These are phyloP conservation scores for Murina feae DNA, from an alignment of 2,113 vertebrate species.

Conservation along the genomic window DNA sequence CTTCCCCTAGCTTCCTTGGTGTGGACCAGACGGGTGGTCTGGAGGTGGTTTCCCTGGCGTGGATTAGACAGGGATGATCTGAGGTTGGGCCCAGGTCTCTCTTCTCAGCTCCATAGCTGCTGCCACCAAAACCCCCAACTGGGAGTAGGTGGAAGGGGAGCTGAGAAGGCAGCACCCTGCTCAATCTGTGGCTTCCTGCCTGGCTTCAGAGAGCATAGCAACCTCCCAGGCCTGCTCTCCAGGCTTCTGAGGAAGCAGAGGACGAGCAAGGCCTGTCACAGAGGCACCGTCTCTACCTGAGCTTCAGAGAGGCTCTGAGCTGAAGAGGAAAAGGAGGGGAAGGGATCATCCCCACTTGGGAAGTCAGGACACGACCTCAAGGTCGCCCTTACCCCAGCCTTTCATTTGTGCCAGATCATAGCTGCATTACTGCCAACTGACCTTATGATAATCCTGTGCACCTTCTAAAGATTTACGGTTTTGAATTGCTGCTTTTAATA, in stretches of 20 bases:
- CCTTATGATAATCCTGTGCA: conserved; percentile 77
- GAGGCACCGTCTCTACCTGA: neutral
- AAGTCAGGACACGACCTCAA: neutral
- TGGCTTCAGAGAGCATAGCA: neutral
- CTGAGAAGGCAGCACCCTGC: neutral
- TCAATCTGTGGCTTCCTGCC: neutral
- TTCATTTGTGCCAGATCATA: conserved; percentile 38
- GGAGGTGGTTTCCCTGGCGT: neutral
- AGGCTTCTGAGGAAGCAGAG: neutral
- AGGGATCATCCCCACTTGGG: neutral
- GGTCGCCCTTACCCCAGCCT: neutral
- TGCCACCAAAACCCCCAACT: neutral
- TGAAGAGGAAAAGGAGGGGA: neutral
- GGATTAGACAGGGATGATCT: neutral
- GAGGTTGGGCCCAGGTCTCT: neutral
- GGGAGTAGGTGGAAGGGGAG: neutral
- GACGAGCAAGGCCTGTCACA: neutral
- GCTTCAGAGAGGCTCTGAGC: neutral
- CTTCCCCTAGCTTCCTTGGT: neutral
- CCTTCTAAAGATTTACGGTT: conserved; percentile 78
- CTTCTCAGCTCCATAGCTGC: conserved; percentile 44
- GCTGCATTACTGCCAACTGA: conserved; percentile 76
- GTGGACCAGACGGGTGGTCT: neutral
- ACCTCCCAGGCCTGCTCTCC: neutral
- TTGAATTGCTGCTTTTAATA: conserved; percentile 82